Evolutionary conservation across 2,888 invertebrate genomes (phyloP), one percentile per base, ranked within the genome.

Genomic region (Rhagonycha lutea): DNA sequence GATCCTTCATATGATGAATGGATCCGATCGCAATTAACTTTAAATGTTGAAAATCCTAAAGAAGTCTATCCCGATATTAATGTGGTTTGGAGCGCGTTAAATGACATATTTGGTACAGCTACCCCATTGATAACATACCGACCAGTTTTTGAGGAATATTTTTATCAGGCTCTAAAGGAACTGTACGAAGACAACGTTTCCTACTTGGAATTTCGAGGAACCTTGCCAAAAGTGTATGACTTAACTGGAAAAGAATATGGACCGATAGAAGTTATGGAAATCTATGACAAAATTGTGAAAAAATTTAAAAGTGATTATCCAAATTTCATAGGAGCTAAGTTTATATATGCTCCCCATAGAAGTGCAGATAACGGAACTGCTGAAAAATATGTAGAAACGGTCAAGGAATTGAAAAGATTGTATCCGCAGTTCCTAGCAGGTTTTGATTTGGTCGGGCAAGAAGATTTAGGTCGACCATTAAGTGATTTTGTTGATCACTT

Each of bases 381-480:
- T 1, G 84, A 86, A 0, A 80, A 85, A 0, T 91, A 92, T 63
- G 26, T 80, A 4, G 23, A 78, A 23, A 83, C 72, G 0, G 80
- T 83, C 0, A 69, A 76, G 2, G 69, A 83, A 7, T 28, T 91
- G 12, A 89, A 90, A 83, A 81, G 80, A 0, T 84, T 86, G 5
- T 90, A 91, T 84, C 92, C 94, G 0, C 89, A 92, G 8, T 90
- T 92, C 75, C 88, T 95, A 24, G 93, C 92, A 28, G 96, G 95
- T 4, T 95, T 95, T 81, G 95, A 95, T 88, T 88, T 96, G 78
- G 95, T 95, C 0, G 95, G 95, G 0, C 94, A 94, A 84, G 95
- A 96, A 84, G 95, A 95, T 83, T 80, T 86, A 67, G 94, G 94
- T 0, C 86, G 87, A 61, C 92, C 95, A 0, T 85, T 95, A 0